Evolutionary conservation across 2,113 vertebrate genomes (phyloP).

Genomic region (Corapipo altera): DNA sequence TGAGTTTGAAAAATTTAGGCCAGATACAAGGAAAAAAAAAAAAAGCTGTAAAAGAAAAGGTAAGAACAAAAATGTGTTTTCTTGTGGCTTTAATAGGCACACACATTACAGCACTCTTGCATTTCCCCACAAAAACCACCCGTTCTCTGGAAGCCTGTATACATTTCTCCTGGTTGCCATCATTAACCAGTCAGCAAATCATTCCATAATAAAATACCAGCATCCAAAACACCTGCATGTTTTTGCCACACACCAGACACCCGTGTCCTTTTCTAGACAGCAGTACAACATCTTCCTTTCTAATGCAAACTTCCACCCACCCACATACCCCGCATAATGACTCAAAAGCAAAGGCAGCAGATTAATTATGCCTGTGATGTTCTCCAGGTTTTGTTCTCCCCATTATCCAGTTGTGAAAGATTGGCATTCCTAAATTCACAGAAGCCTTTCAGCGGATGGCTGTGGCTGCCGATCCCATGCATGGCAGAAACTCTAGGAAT

Average conservation of each 20-base stretch:
- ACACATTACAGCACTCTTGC: neutral
- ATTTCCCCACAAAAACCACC: neutral
- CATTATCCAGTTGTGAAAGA: neutral
- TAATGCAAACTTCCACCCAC: conserved; percentile 52
- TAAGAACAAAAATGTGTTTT: neutral
- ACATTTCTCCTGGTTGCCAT: neutral
- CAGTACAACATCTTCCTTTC: conserved; percentile 33
- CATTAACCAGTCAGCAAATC: neutral
- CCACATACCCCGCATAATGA: neutral
- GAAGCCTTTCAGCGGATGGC: neutral
- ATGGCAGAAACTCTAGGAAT: neutral
- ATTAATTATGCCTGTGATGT: conserved; percentile 14
- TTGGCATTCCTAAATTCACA: neutral
- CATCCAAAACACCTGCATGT: conserved; percentile 36
- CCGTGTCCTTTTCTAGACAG: conserved; percentile 13
- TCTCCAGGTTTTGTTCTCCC: conserved; percentile 10
- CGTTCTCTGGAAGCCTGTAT: fast-evolving
- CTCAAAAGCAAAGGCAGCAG: neutral
- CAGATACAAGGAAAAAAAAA: neutral
- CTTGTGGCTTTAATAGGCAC: neutral
- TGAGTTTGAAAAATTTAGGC: neutral
- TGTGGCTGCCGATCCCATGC: neutral
- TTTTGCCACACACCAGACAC: neutral
- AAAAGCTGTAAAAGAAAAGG: no score
- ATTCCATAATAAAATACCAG: neutral